Evolutionary conservation across 2,113 vertebrate genomes (phyloP), one percentile per base, ranked within the genome.

Genomic region (Dipodomys stephensi): DNA sequence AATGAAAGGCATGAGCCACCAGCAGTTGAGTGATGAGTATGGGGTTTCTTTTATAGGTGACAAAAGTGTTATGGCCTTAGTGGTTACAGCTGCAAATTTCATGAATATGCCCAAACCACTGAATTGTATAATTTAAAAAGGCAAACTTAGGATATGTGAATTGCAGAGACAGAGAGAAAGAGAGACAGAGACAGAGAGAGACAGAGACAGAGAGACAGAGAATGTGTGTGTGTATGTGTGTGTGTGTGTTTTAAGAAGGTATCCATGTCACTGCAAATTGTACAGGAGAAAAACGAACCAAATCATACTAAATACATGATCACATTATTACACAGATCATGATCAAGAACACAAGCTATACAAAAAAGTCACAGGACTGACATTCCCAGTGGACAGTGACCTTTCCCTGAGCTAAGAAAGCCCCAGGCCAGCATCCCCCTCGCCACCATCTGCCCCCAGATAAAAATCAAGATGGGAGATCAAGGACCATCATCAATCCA

Each of bases 401-500:
- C 77, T 49, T 67, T 49, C 19, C 46, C 87, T 35, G 15, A 65
- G 62, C 30, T 30, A 49, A 93, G 72, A 71, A 92, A 53, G n/a
- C 53, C 22, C 10, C 39, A 64, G 30, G 89, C 44, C 39, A 62
- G 46, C 27, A 39, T 15, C 69, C 23, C 23, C 7, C 28, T 3
- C 1, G 0, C n/a, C 27, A 53, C 27, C 53, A 18, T 22, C 28
- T 18, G 13, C 7, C 2, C 16, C 60, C 35, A 53, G 32, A 23
- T 4, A 30, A 85, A 32, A 60, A 49, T 49, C 0, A 35, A 32
- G 32, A 10, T 5, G 23, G 44, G 76, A 27, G 6, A 35, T 28
- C 28, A 53, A 71, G 7, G 23, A 4, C n/a, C 2, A 0, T 25
- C 53, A 16, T 18, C 46, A 7, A 28, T 20, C 5, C 28, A 1